Evolutionary conservation across 2,888 invertebrate genomes (phyloP).

Genomic region (Anoplius nigerrimus): DNA sequence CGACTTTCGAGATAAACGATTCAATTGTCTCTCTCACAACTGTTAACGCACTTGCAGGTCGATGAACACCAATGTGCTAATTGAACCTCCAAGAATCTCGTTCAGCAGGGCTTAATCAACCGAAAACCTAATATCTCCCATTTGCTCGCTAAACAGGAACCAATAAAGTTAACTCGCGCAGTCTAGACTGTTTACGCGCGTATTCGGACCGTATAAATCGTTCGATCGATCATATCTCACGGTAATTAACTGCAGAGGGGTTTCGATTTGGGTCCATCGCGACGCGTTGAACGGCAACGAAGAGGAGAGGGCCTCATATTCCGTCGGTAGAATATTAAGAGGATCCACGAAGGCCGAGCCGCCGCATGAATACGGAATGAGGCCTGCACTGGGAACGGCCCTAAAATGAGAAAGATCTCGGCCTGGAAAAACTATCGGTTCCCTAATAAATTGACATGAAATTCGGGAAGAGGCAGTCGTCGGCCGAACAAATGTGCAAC

Average conservation of each 20-base stretch:
- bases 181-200: not conserved
- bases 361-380: conserved; percentile 57
- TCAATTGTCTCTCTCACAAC: too few species aligned
- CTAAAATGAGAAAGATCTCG: not conserved
- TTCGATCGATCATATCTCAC: conserved; percentile 51
- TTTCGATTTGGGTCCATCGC: conserved; percentile 13
- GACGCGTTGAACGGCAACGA: conserved; percentile 18
- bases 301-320: conserved; percentile 33
- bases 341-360: conserved; percentile 22
- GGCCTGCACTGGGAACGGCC: conserved; percentile 30
- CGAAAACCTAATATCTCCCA: too few species aligned
- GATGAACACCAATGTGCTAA: too few species aligned
- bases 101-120: too few species aligned
- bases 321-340: conserved; percentile 45
- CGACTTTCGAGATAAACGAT: too few species aligned
- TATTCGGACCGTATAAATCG: conserved; percentile 1
- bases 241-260: conserved; percentile 47
- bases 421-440: conserved; percentile 49
- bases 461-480: conserved; percentile 41
- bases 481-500: not conserved
- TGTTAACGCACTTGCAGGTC: too few species aligned
- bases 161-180: too few species aligned
- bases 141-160: too few species aligned
- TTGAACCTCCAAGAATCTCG: too few species aligned
- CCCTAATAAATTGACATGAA: conserved; percentile 56